phyloP scores from a whole-genome alignment of 2,888 invertebrate species.

The Spilosoma lubricipeda region DNA sequence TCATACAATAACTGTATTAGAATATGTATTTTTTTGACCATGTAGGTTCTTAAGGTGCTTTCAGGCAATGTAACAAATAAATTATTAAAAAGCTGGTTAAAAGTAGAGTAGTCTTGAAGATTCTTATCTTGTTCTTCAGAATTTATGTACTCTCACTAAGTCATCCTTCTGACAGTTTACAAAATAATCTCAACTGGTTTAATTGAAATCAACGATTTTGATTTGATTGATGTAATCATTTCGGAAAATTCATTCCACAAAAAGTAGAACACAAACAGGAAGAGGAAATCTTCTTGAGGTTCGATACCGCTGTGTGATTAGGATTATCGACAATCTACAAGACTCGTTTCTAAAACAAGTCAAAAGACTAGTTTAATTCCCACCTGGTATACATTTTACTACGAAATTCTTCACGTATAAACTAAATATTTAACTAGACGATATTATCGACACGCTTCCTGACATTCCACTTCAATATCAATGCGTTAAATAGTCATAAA shows the following conservation, averaged over 20 bases:
- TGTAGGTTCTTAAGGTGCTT: too few relatives aligned
- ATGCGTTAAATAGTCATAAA: slow-evolving; percentile 23
- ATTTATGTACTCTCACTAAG: not conserved
- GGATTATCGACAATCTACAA: slow-evolving; percentile 1
- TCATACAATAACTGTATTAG: too few relatives aligned
- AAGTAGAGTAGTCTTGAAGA: not conserved
- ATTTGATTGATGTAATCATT: not conserved
- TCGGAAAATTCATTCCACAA: not conserved
- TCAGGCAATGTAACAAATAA: too few relatives aligned
- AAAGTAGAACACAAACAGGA: slow-evolving; percentile 3
- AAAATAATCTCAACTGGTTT: not conserved
- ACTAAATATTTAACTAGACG: not conserved
- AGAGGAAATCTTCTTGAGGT: slow-evolving; percentile 1
- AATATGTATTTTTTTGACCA: too few relatives aligned
- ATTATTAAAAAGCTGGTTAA: too few relatives aligned
- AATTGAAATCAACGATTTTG: not conserved
- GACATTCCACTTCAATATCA: slow-evolving; percentile 1
- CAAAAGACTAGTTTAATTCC: not conserved
- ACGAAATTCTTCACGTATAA: not conserved
- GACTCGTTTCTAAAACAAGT: not conserved
- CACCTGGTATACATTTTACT: not conserved
- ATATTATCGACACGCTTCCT: not conserved
- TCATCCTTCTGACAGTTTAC: not conserved
- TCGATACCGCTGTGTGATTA: not conserved
- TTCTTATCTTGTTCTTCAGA: not conserved